Base-by-base conservation (phyloP, 2,888 invertebrate genomes). In the Drosophila hawaiiensis region DNA sequence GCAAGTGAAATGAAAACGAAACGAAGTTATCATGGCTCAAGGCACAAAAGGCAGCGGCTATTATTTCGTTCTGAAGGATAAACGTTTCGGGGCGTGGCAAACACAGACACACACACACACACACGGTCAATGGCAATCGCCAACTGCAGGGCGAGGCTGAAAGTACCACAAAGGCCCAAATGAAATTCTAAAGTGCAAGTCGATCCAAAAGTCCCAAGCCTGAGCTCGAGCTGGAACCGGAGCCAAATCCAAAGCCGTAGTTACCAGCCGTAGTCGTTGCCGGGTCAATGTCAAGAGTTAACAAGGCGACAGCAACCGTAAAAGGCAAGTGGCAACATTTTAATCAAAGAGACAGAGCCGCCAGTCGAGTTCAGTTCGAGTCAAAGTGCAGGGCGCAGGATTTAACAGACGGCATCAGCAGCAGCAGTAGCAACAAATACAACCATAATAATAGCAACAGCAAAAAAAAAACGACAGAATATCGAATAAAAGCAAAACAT, bases 281-380 rank as follows among this genome's bases (percentile, higher is more conserved):
- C 62, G 74, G 76, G 68, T 84, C 84, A 87, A 84, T 84, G 84
- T 82, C 84, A 84, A 71, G 76, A 80, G 82, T 76, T 87, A 86
- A 83, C 35, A 85, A 70, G 75, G 71, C 72, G 77, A 60, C 70
- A 58, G 72, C 53, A 63, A 75, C 53, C 43, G 65, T 55, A 75
- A 78, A 80, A 72, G 78, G 82, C 58, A 84, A 87, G 84, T 84
- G 88, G 73, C 76, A 88, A 88, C 83, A 85, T 83, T 80, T 80
- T 88, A 85, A 86, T 86, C 86, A 86, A 83, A 82, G 83, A 63
- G 73, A 61, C 73, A 58, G 72, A 22, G 31, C 22, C 22, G 54
- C 68, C 56, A 64, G 66, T 33, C 53, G 62, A 62, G 69, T 58
- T 43, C 52, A 14, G 33, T 54, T 67, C 53, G 50, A 68, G 68